Conservation (phyloP, 2,113 vertebrate genomes). For the Coturnix japonica region DNA sequence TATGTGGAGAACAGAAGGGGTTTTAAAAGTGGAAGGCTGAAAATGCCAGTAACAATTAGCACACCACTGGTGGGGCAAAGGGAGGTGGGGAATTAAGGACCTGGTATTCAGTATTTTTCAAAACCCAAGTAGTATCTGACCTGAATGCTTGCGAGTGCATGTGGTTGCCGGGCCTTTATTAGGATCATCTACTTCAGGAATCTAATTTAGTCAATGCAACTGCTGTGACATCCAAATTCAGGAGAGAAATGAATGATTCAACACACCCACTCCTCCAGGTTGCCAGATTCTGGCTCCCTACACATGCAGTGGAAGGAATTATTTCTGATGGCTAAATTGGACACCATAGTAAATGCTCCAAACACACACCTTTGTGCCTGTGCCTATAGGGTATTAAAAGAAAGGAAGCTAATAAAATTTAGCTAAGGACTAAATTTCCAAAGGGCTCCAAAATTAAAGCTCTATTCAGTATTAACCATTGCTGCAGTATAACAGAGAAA, state of each 20-base stretch:
- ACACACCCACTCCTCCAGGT: background rate
- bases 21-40: background rate
- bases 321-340: conserved; percentile 44
- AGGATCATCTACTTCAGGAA: background rate
- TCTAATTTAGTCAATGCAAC: conserved; percentile 8
- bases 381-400: background rate
- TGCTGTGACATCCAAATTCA: conserved; percentile 20
- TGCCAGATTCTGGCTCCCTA: conserved; percentile 5
- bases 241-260: conserved; percentile 32
- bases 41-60: background rate
- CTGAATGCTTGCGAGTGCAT: background rate
- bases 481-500: conserved; percentile 28
- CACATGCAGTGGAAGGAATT: background rate
- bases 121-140: background rate
- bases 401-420: conserved; percentile 36
- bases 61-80: background rate
- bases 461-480: conserved; percentile 31
- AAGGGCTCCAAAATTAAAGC: conserved; percentile 18
- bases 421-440: conserved; percentile 31
- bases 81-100: background rate
- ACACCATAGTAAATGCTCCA: conserved; percentile 6
- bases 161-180: background rate
- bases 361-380: background rate
- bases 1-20: background rate
- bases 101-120: background rate